A percentile compares a stretch with the other conserved stretches of the same genome.
phyloP scores from a whole-genome alignment of 2,113 vertebrate genomes.

The Hystrix brachyura region DNA sequence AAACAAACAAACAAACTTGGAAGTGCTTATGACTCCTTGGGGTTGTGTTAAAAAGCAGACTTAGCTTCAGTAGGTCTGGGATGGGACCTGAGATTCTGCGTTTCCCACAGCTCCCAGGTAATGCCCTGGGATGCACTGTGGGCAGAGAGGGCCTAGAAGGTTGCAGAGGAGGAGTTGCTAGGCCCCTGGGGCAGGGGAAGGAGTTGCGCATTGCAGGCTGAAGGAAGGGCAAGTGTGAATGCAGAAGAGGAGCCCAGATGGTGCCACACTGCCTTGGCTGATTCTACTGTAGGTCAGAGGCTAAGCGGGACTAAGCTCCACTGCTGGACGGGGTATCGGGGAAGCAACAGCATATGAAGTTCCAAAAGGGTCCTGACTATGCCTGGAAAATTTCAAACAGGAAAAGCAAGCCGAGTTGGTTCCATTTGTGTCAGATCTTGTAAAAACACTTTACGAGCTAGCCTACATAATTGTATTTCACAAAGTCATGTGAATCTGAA shows the following conservation, averaged over 20 bases:
- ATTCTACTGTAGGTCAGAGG: constrained; percentile 7
- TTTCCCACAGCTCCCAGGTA: neutral
- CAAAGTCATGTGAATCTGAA: constrained; percentile 28
- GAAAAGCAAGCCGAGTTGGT: constrained; percentile 61
- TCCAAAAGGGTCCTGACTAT: constrained; percentile 1
- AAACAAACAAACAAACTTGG: too few relatives aligned
- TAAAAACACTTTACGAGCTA: constrained; percentile 53
- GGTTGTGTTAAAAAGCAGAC: neutral
- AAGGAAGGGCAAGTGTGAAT: neutral
- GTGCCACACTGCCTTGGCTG: neutral
- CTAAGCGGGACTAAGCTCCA: neutral
- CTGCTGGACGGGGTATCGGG: neutral
- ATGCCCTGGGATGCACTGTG: neutral
- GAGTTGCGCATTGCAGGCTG: neutral
- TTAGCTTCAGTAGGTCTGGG: neutral
- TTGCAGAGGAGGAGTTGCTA: neutral
- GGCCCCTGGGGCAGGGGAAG: neutral
- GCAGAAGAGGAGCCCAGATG: neutral
- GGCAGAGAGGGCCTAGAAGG: neutral
- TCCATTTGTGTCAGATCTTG: constrained; percentile 72
- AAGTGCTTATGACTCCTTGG: neutral
- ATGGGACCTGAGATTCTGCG: neutral
- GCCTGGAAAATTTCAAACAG: constrained; percentile 50
- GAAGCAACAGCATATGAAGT: neutral
- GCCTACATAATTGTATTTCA: constrained; percentile 66